These are phyloP conservation scores for Pomatostomus ruficeps DNA, from an alignment of 2,113 vertebrate species.

Conservation along the genomic window DNA sequence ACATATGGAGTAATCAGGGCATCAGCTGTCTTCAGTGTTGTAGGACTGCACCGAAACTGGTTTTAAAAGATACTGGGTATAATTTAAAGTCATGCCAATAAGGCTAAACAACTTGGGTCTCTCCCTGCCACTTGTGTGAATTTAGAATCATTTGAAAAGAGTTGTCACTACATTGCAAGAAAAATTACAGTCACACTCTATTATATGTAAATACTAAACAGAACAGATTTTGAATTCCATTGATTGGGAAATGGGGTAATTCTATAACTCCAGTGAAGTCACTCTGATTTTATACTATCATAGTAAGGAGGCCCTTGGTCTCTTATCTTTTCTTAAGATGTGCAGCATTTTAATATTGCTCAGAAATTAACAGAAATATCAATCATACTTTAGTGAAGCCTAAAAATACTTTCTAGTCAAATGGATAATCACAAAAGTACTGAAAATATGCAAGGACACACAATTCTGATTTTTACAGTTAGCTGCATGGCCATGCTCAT, in stretches of 20 bases:
- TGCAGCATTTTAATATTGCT: background rate
- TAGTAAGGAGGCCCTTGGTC: background rate
- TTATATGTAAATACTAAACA: background rate
- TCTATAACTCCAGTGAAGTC: background rate
- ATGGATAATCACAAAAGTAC: background rate
- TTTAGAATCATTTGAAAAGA: background rate
- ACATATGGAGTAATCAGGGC: background rate
- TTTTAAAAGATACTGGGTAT: background rate
- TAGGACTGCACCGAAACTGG: background rate
- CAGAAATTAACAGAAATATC: constrained; percentile 31
- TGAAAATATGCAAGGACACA: background rate
- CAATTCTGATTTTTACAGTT: background rate
- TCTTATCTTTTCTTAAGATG: background rate
- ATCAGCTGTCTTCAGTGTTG: background rate
- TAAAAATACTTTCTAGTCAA: constrained; percentile 26
- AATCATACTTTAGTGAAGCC: constrained; percentile 11
- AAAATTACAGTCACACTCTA: background rate
- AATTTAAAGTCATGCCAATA: background rate
- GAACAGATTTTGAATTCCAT: background rate
- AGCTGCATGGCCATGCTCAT: background rate
- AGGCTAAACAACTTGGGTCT: background rate
- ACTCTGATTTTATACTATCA: background rate
- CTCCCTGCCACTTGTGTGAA: background rate
- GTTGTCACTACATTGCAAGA: background rate
- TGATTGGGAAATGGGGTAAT: background rate